Evolutionary conservation across 2,888 invertebrate species (phyloP), one percentile per base, ranked within the genome.

Genomic region (Coleophora flavipennella): DNA sequence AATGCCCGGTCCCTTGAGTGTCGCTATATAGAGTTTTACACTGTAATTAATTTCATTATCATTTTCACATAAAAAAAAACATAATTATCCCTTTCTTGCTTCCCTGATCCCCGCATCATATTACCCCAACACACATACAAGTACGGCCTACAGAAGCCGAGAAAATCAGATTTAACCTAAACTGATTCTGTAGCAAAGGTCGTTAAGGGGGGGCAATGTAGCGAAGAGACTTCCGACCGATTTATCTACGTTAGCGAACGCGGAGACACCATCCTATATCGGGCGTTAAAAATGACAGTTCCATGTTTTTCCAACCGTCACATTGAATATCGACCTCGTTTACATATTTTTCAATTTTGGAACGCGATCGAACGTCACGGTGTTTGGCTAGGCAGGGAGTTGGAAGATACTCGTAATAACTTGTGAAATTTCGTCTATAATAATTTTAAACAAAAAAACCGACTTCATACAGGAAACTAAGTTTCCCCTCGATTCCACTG

Each of bases 181-280:
- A 74, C 73, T 70, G 78, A 77, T 77, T 77, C 70, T 60, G 62
- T 62, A 64, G 57, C 58, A 63, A 63, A 74, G 68, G 74, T 79
- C 78, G 79, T 80, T 81, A 80, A 67, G 75, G 73, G 68, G n/a
- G 74, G 72, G 63, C 77, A 79, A 81, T 79, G 80, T 79, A 75
- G 61, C 77, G 73, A 52, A 51, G 62, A 56, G 62, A 55, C 75
- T 78, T 78, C 75, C 74, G 70, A 74, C 66, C 80, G 75, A 81
- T 81, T 78, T 79, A 70, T 58, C 57, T 56, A 53, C 51, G 60
- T 65, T 59, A 59, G 50, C 37, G 35, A 6, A 29, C 13, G 20
- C 27, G 6, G 13, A 36, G 41, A 34, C 38, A 41, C 39, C 43
- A 43, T 43, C 20, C 41, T 43, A 39, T 72, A 75, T 69, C 64